Percentiles rank a stretch among this genome's conserved stretches.
phyloP scores from a whole-genome alignment of 2,888 invertebrate species.

The Podabrus alpinus region DNA sequence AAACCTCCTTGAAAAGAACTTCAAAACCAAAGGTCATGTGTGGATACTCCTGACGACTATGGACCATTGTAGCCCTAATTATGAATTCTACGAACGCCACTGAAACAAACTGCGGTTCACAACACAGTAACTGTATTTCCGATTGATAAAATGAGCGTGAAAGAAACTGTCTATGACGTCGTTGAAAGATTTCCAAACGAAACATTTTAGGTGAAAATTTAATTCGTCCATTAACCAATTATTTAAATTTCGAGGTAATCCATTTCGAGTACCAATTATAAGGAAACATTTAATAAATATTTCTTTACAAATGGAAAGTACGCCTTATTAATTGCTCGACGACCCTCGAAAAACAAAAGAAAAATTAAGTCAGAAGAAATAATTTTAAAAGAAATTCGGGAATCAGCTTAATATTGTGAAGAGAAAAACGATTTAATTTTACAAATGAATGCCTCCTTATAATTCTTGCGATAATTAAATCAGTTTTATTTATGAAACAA shows the following conservation, averaged over 20 bases:
- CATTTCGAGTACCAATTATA: not conserved
- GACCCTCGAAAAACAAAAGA: constrained; percentile 17
- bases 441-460: constrained; percentile 37
- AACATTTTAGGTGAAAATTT: not conserved
- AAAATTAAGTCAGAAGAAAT: constrained; percentile 4
- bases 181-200: no score
- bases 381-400: not conserved
- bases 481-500: constrained; percentile 36
- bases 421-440: constrained; percentile 31
- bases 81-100: no score
- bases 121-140: no score
- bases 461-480: constrained; percentile 37
- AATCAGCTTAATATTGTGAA: constrained; percentile 13
- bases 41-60: no score
- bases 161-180: no score
- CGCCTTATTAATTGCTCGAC: constrained; percentile 15
- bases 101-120: no score
- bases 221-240: not conserved
- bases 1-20: no score
- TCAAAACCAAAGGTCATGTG: no score
- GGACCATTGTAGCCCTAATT: no score
- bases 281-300: not conserved
- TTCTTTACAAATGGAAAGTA: not conserved
- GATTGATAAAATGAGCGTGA: no score
- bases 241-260: not conserved